Base-by-base conservation (phyloP, 1,140 invertebrate genomes). In the Acromyrmex charruanus region DNA sequence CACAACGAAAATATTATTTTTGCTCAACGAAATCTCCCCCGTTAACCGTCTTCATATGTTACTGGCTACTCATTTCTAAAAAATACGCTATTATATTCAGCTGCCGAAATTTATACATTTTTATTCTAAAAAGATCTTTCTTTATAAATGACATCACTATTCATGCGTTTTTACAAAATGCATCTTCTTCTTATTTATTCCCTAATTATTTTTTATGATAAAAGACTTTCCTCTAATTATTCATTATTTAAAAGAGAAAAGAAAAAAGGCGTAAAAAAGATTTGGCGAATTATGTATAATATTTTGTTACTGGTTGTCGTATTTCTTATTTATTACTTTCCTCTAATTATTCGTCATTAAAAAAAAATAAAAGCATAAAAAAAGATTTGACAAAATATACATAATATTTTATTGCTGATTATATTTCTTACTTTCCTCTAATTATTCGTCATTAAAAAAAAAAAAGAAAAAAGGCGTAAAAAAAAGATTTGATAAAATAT, bases 401-500 rank as follows among this genome's bases (percentile, higher is more conserved):
- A 39, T 7, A 39, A 39, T 39, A 39, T 44, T 44, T 44, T 44
- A 44, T 10, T 44, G 39, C 2, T 44, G 10, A 3, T 44, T 44
- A 10, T 18, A 5, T 68, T 68, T 44, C n/a, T 66, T 39, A 44
- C 7, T 3, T 39, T 61, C 2, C 9, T 61, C 4, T 58, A 59
- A 77, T 44, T 77, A 12, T 25, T 51, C 3, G 9, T 10, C 2
- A 21, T 58, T 21, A n/a, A 25, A 18, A n/a, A n/a, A 18, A n/a
- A n/a, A 58, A 58, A n/a, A n/a, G 3, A n/a, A 55, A 39, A 21
- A 58, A 58, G n/a, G 7, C 2, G 9, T 58, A 35, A 25, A 59
- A 66, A 7, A 25, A 0, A 3, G 28, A 49, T 68, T 74, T 28
- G 16, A 39, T 35, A 66, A 72, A 81, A 89, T 85, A 90, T 90